These are phyloP conservation scores for Euclidia mi DNA, from an alignment of 2,888 invertebrate species.

Conservation along the genomic window DNA sequence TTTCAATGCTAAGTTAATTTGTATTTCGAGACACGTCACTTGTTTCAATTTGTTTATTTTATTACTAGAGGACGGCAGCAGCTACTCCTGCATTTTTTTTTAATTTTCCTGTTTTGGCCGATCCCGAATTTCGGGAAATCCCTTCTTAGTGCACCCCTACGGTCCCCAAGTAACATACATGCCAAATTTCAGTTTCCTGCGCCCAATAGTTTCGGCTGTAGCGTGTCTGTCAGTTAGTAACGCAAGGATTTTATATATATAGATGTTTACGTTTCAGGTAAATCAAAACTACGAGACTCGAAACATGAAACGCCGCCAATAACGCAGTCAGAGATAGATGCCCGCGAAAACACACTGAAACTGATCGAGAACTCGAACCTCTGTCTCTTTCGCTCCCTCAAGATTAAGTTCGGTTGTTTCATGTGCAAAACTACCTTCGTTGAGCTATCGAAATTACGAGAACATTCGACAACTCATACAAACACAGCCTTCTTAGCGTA, in stretches of 20 bases:
- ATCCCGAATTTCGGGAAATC: too few relatives aligned
- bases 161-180: too few relatives aligned
- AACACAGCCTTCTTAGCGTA: slow-evolving; percentile 46
- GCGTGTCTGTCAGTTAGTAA: too few relatives aligned
- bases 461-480: slow-evolving; percentile 60
- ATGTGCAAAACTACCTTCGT: slow-evolving; percentile 63
- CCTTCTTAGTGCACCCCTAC: too few relatives aligned
- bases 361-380: slow-evolving; percentile 72
- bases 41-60: too few relatives aligned
- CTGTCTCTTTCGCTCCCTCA: slow-evolving; percentile 68
- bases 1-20: too few relatives aligned
- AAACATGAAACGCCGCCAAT: slow-evolving; percentile 10
- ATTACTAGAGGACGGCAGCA: too few relatives aligned
- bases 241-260: neutral
- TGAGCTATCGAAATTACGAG: slow-evolving; percentile 58
- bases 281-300: neutral
- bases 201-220: too few relatives aligned
- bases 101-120: too few relatives aligned
- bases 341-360: slow-evolving; percentile 66
- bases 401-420: slow-evolving; percentile 68
- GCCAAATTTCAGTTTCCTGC: too few relatives aligned
- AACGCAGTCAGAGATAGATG: slow-evolving; percentile 18
- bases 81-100: too few relatives aligned
- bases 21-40: too few relatives aligned
- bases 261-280: slow-evolving; percentile 23